Evolutionary conservation across 2,888 invertebrate species (phyloP), one percentile per base, ranked within the genome.

Genomic region (Drosophila diplacantha): DNA sequence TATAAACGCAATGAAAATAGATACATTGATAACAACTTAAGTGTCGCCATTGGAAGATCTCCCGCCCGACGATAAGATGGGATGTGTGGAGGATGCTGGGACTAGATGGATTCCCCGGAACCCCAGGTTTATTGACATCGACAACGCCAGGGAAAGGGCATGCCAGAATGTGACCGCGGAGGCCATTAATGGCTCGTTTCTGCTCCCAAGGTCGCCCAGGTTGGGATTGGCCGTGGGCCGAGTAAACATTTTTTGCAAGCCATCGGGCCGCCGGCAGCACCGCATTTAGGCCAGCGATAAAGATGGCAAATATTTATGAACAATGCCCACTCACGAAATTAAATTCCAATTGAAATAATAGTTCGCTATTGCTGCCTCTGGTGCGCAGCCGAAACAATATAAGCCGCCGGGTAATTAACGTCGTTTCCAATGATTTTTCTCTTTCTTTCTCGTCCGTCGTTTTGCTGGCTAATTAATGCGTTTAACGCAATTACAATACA

Each of bases 21-120:
- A 81, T 79, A 81, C 80, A 69, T 67, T 80, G 82, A 80, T 76
- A 81, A 76, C 57, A 63, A 71, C 51, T 75, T 81, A 73, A 81
- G 75, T 81, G 73, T 67, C 72, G 57, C 41, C 56, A 52, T 34
- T 47, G 32, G 63, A 20, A 49, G 51, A 55, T 57, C 34, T 43
- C 18, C 50, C 50, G 34, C 32, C 39, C 4, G 31, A 18, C 37
- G 49, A 58, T 60, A 31, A 57, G 50, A 35, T 57, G 56, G 52
- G 52, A 47, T 52, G 59, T 60, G 65, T 61, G 62, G 54, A 59
- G 47, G 65, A 64, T 59, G 26, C 47, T 50, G 52, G n/a, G 37
- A 16, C 44, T 31, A 39, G 46, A 64, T 52, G 50, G 60, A 50
- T 76, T 80, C 79, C 37, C 61, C 31, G 69, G 83, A 83, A 83